Conservation (phyloP, 2,113 vertebrate genomes). For the Oncorhynchus keta region DNA sequence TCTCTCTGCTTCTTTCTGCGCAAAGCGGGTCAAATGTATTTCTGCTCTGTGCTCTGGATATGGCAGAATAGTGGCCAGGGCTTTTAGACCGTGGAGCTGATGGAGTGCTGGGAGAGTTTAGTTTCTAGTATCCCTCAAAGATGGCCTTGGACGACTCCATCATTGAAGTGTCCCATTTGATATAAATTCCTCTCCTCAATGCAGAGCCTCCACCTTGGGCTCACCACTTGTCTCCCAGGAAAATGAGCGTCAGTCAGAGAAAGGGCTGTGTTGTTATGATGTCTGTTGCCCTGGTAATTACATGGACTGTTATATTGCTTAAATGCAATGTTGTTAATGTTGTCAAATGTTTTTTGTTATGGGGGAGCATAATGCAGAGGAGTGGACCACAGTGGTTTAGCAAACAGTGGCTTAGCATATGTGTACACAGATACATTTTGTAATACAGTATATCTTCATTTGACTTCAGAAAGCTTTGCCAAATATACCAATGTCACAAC, state of each 20-base stretch:
- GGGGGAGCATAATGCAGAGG: too few relatives aligned
- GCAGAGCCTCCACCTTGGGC: conserved; percentile 42
- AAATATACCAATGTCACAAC: conserved; percentile 5
- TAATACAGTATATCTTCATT: too few relatives aligned
- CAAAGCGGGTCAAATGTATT: conserved; percentile 72
- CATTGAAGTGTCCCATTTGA: conserved; percentile 72
- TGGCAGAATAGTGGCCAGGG: conserved; percentile 65
- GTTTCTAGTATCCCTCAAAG: conserved; percentile 64
- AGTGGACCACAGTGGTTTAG: too few relatives aligned
- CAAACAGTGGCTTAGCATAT: conserved; percentile 34
- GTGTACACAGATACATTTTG: background rate
- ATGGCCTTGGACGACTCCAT: conserved; percentile 68
- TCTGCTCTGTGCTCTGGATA: conserved; percentile 66
- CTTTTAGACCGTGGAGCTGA: conserved; percentile 60
- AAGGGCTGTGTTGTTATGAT: conserved; percentile 32
- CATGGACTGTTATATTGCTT: conserved; percentile 25
- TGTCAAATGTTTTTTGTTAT: conserved; percentile 44
- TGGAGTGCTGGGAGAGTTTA: conserved; percentile 62
- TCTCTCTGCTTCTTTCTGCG: conserved; percentile 60
- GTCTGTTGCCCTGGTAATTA: conserved; percentile 41
- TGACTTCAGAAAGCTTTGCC: conserved; percentile 27
- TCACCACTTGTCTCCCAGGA: conserved; percentile 26
- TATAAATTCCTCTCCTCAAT: conserved; percentile 65
- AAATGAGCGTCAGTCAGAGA: conserved; percentile 34
- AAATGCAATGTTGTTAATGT: conserved; percentile 31